Base-by-base conservation (phyloP, 2,888 invertebrate genomes). In the Spodoptera exigua region DNA sequence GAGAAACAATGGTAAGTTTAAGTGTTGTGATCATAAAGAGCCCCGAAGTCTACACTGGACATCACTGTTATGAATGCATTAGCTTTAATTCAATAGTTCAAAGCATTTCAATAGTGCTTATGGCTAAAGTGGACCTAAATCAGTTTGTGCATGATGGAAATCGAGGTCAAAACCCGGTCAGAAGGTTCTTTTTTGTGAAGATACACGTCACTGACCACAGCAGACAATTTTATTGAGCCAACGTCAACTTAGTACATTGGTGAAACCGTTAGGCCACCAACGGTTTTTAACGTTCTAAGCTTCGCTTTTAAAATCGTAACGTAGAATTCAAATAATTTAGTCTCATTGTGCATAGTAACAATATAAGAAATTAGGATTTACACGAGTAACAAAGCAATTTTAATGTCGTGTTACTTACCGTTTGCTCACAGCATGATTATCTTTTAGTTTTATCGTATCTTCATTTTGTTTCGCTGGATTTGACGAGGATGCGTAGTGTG, bases 401-500 rank as follows among this genome's bases (percentile, higher is more conserved):
- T 40, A 57, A 53, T 49, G 60, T 46, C 37, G 56, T 62, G 66
- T 81, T 75, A 89, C 95, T 93, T 93, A 97, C 98, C 98, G 96
- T 96, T 97, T 98, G 92, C 97, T 97, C 78, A 98, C 98, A 87
- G 98, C 97, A 92, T 98, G 98, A 94, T 97, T 97, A 91, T 98
- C 98, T 91, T 95, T 95, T 79, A 95, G 85, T 89, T 95, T 96
- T 84, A 96, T 96, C 76, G 96, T 96, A 86, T 97, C 97, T 88
- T 97, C 97, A 87, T 96, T 96, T 79, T 97, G 97, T 95, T 98
- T 98, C 70, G 95, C 94, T 73, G 95, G 95, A 87, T 96, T 95
- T 67, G 96, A 96, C 80, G 96, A 96, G 72, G 96, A 96, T 72
- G 96, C 96, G 85, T 96, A 96, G 86, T 96, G 96, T 74, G 98